Base-by-base conservation (phyloP, 2,888 invertebrate genomes). In the Heliconius sara region DNA sequence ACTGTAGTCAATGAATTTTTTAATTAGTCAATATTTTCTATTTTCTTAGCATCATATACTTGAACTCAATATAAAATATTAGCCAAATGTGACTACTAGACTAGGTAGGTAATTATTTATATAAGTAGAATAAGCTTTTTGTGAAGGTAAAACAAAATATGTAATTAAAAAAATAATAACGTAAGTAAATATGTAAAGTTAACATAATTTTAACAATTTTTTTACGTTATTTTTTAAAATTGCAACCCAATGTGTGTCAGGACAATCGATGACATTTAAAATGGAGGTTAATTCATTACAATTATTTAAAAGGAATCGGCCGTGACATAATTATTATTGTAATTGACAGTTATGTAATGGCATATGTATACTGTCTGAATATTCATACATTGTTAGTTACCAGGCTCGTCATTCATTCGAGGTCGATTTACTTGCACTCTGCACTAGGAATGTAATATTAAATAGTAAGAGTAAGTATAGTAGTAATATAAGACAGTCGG, bases 311-410 rank as follows among this genome's bases (percentile, higher is more conserved):
- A 84, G 83, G 81, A 81, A 82, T 78, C 73, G 85, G 79, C 90
- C 90, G 57, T 90, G 90, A 86, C 91, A 89, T 86, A 78, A 86
- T 87, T 88, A 81, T 82, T 75, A 76, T 77, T 78, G 81, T 81
- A 67, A 79, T 77, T 68, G 71, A 79, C 80, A 81, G 76, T 83
- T 80, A 43, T 70, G 70, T 80, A 73, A 79, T 76, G 30, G 30
- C 78, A 82, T 83, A 82, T 81, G 80, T 67, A 79, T 83, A 71
- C 63, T 57, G 78, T 83, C 83, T 80, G 57, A 82, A 82, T 84
- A 84, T 80, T 83, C 39, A 83, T 80, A 81, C 79, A 70, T 77
- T 79, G 83, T 83, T 78, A 81, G 83, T 84, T 77, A 78, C 78
- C 76, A 82, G 76, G 82, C 52, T 67, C 30, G 25, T 60, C 47